Percentiles rank a stretch among this genome's conserved stretches.
phyloP scores from a whole-genome alignment of 2,888 invertebrate species.

The Drosophila tripunctata region DNA sequence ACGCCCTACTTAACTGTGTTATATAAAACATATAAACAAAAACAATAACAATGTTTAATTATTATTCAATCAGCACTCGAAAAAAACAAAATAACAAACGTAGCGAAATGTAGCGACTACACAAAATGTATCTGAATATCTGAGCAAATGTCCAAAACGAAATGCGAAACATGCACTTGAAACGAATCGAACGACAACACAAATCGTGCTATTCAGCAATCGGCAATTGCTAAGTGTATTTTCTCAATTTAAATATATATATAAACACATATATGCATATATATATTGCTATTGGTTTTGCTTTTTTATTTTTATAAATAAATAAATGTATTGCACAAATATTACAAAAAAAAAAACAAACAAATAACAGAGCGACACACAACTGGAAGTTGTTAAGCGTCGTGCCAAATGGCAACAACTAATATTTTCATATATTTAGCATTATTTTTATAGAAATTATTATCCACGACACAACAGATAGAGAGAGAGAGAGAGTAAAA shows the following conservation, averaged over 20 bases:
- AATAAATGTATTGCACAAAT: background rate
- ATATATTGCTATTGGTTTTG: background rate
- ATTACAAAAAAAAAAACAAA: background rate
- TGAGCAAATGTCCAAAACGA: slow-evolving; percentile 35
- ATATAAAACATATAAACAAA: slow-evolving; percentile 49
- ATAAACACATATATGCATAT: slow-evolving; percentile 6
- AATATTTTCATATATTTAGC: slow-evolving; percentile 58
- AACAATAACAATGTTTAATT: slow-evolving; percentile 53
- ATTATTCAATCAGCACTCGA: slow-evolving; percentile 65
- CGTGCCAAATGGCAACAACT: slow-evolving; percentile 75
- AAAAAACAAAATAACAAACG: slow-evolving; percentile 28
- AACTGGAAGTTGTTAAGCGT: slow-evolving; percentile 52
- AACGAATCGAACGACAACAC: slow-evolving; percentile 36
- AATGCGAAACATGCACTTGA: slow-evolving; percentile 61
- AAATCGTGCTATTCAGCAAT: slow-evolving; percentile 42
- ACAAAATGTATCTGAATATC: slow-evolving; percentile 36
- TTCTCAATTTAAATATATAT: slow-evolving; percentile 19
- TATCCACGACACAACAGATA: slow-evolving; percentile 1
- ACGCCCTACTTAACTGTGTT: slow-evolving; percentile 53
- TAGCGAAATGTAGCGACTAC: slow-evolving; percentile 25
- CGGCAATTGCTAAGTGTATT: slow-evolving; percentile 13
- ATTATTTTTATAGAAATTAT: slow-evolving; percentile 54
- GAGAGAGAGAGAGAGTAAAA: background rate
- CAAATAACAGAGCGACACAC: background rate
- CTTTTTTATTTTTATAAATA: too few species aligned